These are phyloP conservation scores for Chesias legatella DNA, from an alignment of 2,888 invertebrate species.

Conservation along the genomic window DNA sequence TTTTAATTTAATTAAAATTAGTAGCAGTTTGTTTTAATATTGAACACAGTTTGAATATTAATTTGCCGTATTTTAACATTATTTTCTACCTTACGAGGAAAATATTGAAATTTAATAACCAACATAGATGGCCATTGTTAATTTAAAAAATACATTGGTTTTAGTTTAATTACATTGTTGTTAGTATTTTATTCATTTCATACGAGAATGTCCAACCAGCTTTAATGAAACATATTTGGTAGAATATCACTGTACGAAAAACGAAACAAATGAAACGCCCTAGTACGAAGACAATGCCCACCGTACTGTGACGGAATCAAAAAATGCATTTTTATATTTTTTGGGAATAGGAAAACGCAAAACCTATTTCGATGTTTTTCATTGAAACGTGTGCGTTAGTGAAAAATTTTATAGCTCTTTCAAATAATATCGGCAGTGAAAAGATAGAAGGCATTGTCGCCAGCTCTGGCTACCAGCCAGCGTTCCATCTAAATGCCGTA, in stretches of 20 bases:
- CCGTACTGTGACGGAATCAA: too few species aligned
- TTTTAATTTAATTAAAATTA: constrained; percentile 11
- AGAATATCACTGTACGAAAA: too few species aligned
- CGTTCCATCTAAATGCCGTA: constrained; percentile 34
- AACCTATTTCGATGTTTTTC: constrained; percentile 25
- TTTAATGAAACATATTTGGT: too few species aligned
- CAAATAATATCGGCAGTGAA: constrained; percentile 52
- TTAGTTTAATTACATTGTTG: too few species aligned
- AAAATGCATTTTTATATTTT: constrained; percentile 24
- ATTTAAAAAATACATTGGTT: too few species aligned
- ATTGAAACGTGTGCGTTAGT: constrained; percentile 28
- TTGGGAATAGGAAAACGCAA: constrained; percentile 14
- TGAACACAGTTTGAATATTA: too few species aligned
- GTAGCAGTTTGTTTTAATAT: background rate
- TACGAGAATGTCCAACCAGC: too few species aligned
- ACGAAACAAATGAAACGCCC: background rate
- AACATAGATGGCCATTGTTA: too few species aligned
- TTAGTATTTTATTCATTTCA: too few species aligned
- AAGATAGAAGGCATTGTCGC: constrained; percentile 52
- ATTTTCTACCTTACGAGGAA: too few species aligned
- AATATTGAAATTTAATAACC: too few species aligned
- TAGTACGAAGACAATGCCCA: constrained; percentile 6
- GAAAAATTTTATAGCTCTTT: constrained; percentile 37
- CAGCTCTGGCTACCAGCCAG: constrained; percentile 53
- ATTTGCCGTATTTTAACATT: too few species aligned